Evolutionary conservation across 2,888 invertebrate genomes (phyloP).

Genomic region (Trissolcus brochymenae): DNA sequence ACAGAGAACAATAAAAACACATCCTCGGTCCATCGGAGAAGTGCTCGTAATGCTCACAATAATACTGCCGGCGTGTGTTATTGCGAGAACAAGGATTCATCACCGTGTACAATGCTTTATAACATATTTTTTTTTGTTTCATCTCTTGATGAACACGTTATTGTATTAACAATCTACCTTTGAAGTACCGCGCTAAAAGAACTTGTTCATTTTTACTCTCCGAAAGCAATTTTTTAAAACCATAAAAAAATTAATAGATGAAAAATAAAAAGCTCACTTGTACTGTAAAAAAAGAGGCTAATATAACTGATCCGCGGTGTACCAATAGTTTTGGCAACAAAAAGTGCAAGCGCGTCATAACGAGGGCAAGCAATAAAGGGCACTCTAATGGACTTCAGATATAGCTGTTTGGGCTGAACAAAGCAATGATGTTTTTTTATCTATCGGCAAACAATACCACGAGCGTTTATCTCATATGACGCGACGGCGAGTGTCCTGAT

Average conservation of each 20-base stretch:
- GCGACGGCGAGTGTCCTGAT: conserved; percentile 57
- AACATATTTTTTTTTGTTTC: neutral
- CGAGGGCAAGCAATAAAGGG: conserved; percentile 43
- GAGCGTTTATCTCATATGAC: conserved; percentile 54
- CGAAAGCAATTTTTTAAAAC: no score
- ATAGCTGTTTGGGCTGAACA: conserved; percentile 42
- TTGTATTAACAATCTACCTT: no score
- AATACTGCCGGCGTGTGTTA: conserved; percentile 29
- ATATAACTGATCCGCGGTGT: conserved; percentile 19
- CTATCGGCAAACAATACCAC: conserved; percentile 50
- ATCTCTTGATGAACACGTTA: no score
- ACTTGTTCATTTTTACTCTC: no score
- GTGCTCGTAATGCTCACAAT: conserved; percentile 25
- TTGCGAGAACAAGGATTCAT: conserved; percentile 54
- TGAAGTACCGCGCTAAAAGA: no score
- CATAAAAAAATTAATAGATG: no score
- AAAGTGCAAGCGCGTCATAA: conserved; percentile 16
- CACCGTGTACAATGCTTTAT: conserved; percentile 25
- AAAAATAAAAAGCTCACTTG: no score
- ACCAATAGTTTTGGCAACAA: conserved; percentile 13
- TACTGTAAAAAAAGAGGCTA: neutral
- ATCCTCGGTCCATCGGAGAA: conserved; percentile 49
- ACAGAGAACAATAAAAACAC: conserved; percentile 52
- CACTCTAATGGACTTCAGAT: conserved; percentile 51
- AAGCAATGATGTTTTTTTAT: conserved; percentile 47